Conservation (phyloP, 2,888 invertebrate species). For the Seira sanloemensis region DNA sequence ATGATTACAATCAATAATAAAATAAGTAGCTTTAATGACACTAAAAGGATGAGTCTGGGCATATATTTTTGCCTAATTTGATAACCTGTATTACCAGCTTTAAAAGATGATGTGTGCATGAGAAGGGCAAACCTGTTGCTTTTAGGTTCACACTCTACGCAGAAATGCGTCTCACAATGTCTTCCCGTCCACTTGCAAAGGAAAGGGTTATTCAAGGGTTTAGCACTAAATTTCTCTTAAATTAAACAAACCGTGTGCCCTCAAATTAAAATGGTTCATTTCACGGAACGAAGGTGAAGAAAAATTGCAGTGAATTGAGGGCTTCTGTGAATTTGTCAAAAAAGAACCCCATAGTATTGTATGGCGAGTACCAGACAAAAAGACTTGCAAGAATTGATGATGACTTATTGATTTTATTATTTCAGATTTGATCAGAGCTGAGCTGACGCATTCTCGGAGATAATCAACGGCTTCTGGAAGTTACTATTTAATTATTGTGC, state of each 20-base stretch:
- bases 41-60: neutral
- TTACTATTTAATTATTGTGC: neutral
- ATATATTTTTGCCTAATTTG: slow-evolving; percentile 40
- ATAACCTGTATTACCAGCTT: slow-evolving; percentile 43
- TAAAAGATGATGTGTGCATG: neutral
- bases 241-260: neutral
- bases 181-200: neutral
- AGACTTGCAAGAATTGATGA: no score
- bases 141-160: neutral
- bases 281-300: neutral
- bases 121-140: slow-evolving; percentile 4
- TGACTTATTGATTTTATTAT: no score
- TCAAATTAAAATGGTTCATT: neutral
- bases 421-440: no score
- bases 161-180: neutral
- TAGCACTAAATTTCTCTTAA: neutral
- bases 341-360: no score
- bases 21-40: slow-evolving; percentile 20
- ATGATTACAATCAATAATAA: slow-evolving; percentile 26
- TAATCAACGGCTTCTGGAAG: neutral
- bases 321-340: neutral
- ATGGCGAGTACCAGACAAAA: no score
- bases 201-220: neutral
- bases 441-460: no score
- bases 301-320: neutral